Base-by-base conservation (phyloP, 2,888 invertebrate genomes). In the Aethes cnicana region DNA sequence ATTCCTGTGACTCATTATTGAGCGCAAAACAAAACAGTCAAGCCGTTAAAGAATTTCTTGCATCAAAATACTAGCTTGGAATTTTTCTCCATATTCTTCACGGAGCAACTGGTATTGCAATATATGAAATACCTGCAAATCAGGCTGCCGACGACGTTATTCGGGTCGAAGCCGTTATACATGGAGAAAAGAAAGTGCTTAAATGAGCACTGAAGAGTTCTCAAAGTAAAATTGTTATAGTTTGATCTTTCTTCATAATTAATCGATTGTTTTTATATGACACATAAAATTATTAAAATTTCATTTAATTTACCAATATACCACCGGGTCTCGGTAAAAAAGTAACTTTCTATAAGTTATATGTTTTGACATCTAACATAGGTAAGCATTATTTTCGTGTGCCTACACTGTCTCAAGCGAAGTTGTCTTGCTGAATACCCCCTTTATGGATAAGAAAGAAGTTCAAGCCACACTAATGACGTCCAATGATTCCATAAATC, bases 21-120 rank as follows among this genome's bases (percentile, higher is more conserved):
- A n/a, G n/a, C n/a, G n/a, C n/a, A n/a, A n/a, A n/a, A n/a, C n/a
- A n/a, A n/a, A n/a, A n/a, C n/a, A n/a, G n/a, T n/a, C n/a, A n/a
- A n/a, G n/a, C n/a, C n/a, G n/a, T n/a, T n/a, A n/a, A 62, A 64
- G 63, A 69, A 72, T 62, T 58, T 55, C 58, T 72, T 67, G 64
- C 72, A 69, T 66, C 60, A 59, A 66, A 66, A 62, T 63, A 58
- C 63, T 33, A 33, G 55, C 58, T 61, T 54, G 55, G 49, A 44
- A 60, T 48, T 64, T 60, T 56, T 61, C 53, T 56, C 56, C 58
- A 62, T 62, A 30, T 36, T 7, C 63, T 62, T 67, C 56, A 59
- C 53, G 36, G 61, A 64, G 64, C 66, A 70, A 69, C 69, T 69
- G 69, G 68, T 66, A 73, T 69, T 68, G 69, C 63, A 63, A 66